These are phyloP conservation scores for Monomorium pharaonis DNA, from an alignment of 1,140 invertebrate genomes.

Conservation along the genomic window DNA sequence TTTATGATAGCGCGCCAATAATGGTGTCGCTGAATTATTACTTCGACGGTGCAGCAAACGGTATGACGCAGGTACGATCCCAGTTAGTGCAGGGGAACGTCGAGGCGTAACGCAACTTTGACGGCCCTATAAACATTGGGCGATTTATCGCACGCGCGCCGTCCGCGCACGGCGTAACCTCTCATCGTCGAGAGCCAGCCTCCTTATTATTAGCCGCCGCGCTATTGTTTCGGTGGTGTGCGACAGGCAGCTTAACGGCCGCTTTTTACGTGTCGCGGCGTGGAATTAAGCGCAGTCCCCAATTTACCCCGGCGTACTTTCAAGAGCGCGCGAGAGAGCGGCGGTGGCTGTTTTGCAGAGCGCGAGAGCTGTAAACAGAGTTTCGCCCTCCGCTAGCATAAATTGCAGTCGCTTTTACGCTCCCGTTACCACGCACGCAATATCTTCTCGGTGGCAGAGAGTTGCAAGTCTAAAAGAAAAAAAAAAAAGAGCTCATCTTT, in stretches of 20 bases:
- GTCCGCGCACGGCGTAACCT: background rate
- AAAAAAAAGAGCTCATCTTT: constrained; percentile 21
- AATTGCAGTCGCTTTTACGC: constrained; percentile 48
- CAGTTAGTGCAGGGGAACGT: background rate
- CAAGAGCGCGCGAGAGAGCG: background rate
- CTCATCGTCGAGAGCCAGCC: background rate
- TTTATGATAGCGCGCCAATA: constrained; percentile 55
- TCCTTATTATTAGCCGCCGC: constrained; percentile 39
- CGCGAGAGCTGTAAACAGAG: constrained; percentile 48
- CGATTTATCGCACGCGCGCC: constrained; percentile 38
- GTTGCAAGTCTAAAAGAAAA: background rate
- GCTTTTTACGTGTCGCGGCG: constrained; percentile 42
- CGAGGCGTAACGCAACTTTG: constrained; percentile 23
- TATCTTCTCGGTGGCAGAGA: constrained; percentile 9
- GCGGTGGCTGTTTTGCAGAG: constrained; percentile 35
- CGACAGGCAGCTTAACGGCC: constrained; percentile 41
- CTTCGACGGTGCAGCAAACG: constrained; percentile 3
- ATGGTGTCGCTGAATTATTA: constrained; percentile 56
- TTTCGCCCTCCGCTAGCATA: constrained; percentile 27
- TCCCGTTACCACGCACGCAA: constrained; percentile 17
- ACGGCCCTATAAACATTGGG: constrained; percentile 44
- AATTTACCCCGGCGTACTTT: constrained; percentile 47
- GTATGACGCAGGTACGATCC: background rate
- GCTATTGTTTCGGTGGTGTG: constrained; percentile 27
- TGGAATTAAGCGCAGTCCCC: constrained; percentile 48